Evolutionary conservation across 2,113 vertebrate species (phyloP), one percentile per base, ranked within the genome.

Genomic region (Myodes glareolus): DNA sequence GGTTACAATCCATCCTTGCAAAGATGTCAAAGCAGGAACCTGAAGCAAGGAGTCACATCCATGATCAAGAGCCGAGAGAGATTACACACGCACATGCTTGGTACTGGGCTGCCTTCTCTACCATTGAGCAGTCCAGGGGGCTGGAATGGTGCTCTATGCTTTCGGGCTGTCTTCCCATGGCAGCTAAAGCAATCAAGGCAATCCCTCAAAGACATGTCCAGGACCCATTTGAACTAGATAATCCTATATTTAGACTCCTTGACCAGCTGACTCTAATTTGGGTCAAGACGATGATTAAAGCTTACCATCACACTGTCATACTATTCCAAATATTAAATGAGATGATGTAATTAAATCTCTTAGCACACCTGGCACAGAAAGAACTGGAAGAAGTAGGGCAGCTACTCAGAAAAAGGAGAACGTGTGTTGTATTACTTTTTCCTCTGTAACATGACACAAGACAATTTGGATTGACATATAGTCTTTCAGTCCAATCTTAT

Each of bases 301-400:
- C 16, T 23, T 50, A 45, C 84, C 42, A 67, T 45, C 27, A 47
- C 42, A 55, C 12, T 68, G 88, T 76, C 78, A 23, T 23, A 55
- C 25, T 10, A 68, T 39, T 88, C 45, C 36, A 95, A 94, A 67
- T 67, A 95, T 68, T 84, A 96, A 91, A 82, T 90, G 63, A 88
- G 55, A 94, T 72, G 25, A 84, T 39, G 8, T 67, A 72, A 92
- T 88, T 95, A 97, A 93, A 93, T 9, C 78, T 92, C 21, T 45
- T 77, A 90, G 55, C 50, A 81, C 50, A 94, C 7, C 36, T 90
- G 78, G 23, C 82, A 93, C 73, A 95, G 78, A 84, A 94, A 63
- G 36, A 27, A 88, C 39, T 87, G 42, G n/a, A 92, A n/a, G 88
- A 96, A 93, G 33, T 42, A 67, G 31, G 25, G 65, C 76, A 96